phyloP scores from a whole-genome alignment of 2,113 vertebrate species.

The Euleptes europaea region DNA sequence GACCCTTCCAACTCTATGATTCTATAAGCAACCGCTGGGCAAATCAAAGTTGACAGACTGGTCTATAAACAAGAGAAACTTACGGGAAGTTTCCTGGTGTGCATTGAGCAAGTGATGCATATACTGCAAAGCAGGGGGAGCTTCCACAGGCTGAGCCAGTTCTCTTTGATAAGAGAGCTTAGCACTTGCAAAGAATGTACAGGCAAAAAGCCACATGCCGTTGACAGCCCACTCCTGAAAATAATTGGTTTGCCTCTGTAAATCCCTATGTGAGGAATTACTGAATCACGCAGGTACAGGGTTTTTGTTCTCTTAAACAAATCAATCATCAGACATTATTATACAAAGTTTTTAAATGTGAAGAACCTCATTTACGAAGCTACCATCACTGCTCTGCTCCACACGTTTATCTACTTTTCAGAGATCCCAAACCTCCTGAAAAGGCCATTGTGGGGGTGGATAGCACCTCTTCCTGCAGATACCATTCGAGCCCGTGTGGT shows the following conservation, averaged over 20 bases:
- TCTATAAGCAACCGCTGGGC: too few relatives aligned
- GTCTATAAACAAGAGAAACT: neutral
- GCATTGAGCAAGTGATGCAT: neutral
- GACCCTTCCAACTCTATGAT: too few relatives aligned
- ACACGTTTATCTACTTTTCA: neutral
- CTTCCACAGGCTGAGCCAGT: too few relatives aligned
- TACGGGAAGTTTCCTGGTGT: neutral
- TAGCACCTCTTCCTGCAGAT: neutral
- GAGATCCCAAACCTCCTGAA: neutral
- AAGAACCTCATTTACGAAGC: neutral
- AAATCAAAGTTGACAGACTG: too few relatives aligned
- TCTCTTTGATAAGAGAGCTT: too few relatives aligned
- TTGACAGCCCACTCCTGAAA: neutral
- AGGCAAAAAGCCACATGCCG: neutral
- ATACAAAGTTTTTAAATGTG: neutral
- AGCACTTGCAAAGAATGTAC: too few relatives aligned
- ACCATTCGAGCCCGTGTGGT: neutral
- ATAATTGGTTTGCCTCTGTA: neutral
- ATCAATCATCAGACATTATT: neutral
- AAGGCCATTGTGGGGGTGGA: accelerated
- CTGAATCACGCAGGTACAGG: too few relatives aligned
- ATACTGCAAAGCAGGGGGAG: too few relatives aligned
- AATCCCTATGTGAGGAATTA: neutral
- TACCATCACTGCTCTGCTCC: neutral
- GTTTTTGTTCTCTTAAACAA: too few relatives aligned